Evolutionary conservation across 2,888 invertebrate species (phyloP), one percentile per base, ranked within the genome.

Genomic region (Brassicogethes aeneus): DNA sequence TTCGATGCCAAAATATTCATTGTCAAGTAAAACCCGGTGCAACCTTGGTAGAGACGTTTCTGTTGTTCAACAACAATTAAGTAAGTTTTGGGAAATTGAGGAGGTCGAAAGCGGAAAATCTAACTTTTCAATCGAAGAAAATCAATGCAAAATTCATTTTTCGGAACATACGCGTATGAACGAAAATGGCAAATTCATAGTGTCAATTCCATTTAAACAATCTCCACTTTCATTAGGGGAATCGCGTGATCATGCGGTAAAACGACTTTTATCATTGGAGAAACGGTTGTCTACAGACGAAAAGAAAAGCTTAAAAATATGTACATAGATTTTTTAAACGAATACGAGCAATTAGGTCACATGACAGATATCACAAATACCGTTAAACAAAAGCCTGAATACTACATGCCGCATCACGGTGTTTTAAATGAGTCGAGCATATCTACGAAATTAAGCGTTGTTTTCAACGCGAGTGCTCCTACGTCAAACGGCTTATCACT

Each of bases 331-430:
- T 36, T 36, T 15, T 7, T 36, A 14, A 15, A 36, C 15, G 31
- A 38, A 2, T 33, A 33, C 31, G 31, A 31, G 2, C n/a, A 12
- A 10, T 13, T 38, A 31, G 31, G 38, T 14, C 38, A 38, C n/a
- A 38, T 31, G 38, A 13, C 8, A 12, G 12, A 38, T n/a, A 15
- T 38, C n/a, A 12, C 12, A 33, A n/a, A n/a, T n/a, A 32, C 23
- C 23, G 7, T 7, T 23, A 23, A 23, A 23, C 5, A 7, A 5
- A 7, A 5, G 10, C 5, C 5, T 35, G 23, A n/a, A 2, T 46
- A 42, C 32, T 44, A 39, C 17, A 37, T 42, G 34, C 41, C 46
- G 2, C 46, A 46, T 34, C 44, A 44, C 17, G 44, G 44, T 3
- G 44, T 46, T 16, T 17, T 39, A 3, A 38, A 34, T 10, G 33